phyloP scores from a whole-genome alignment of 2,797 vertebrate genomes.

The Paedocypris micromegethes region DNA sequence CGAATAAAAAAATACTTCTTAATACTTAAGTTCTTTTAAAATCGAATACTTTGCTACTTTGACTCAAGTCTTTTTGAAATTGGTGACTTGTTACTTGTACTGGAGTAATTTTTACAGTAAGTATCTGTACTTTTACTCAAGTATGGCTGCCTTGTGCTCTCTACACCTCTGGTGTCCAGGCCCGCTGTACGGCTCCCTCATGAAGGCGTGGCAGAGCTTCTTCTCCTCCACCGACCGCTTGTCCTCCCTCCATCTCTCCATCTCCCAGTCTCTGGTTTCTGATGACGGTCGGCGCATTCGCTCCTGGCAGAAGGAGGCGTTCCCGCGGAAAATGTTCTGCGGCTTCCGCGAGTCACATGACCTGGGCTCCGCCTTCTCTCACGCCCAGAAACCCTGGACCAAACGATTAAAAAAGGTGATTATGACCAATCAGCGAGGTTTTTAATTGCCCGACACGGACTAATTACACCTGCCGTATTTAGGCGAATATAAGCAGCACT shows the following conservation, averaged over 20 bases:
- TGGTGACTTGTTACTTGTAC: no score
- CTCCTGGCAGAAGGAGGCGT: slow-evolving; percentile 70
- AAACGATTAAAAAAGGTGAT: slow-evolving; percentile 68
- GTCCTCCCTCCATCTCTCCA: slow-evolving; percentile 66
- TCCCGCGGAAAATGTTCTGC: slow-evolving; percentile 70
- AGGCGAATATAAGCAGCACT: no score
- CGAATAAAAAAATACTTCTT: no score
- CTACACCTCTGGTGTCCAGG: slow-evolving; percentile 47
- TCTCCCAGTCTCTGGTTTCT: slow-evolving; percentile 59
- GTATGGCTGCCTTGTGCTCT: no score
- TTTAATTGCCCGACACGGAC: not conserved
- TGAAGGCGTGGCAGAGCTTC: slow-evolving; percentile 67
- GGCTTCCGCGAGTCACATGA: slow-evolving; percentile 67
- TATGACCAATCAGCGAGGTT: not conserved
- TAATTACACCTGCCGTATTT: no score
- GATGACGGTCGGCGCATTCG: slow-evolving; percentile 62
- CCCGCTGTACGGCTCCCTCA: slow-evolving; percentile 68
- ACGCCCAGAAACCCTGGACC: slow-evolving; percentile 70
- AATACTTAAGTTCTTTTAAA: no score
- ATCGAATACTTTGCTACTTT: no score
- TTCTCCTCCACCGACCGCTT: slow-evolving; percentile 64
- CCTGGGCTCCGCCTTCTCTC: slow-evolving; percentile 61
- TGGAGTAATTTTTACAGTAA: not conserved
- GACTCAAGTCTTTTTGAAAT: no score
- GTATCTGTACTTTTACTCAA: not conserved